phyloP scores from a whole-genome alignment of 1,140 invertebrate species.

The Papilio glaucus region DNA sequence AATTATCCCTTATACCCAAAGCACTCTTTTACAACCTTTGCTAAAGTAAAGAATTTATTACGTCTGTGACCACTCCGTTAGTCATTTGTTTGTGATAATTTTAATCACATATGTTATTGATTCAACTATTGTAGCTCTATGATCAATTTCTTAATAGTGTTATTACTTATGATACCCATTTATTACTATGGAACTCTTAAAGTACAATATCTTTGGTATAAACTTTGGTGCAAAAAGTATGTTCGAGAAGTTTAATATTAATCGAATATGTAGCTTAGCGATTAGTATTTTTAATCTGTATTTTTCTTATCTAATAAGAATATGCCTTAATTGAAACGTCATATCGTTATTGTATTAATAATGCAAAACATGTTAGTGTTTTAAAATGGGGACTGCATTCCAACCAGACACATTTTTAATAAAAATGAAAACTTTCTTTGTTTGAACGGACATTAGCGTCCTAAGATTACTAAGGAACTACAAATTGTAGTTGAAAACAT shows the following conservation, averaged over 20 bases:
- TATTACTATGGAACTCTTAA: slow-evolving; percentile 38
- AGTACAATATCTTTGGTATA: slow-evolving; percentile 47
- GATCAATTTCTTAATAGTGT: background rate
- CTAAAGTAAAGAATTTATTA: too few relatives aligned
- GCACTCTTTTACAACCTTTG: too few relatives aligned
- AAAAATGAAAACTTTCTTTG: too few relatives aligned
- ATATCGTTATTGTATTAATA: slow-evolving; percentile 82
- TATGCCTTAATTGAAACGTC: slow-evolving; percentile 79
- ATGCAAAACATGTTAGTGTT: slow-evolving; percentile 62
- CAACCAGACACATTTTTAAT: slow-evolving; percentile 22
- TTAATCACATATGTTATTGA: too few relatives aligned
- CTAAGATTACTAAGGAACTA: too few relatives aligned
- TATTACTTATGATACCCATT: slow-evolving; percentile 15
- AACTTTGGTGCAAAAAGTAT: slow-evolving; percentile 58
- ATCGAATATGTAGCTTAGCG: slow-evolving; percentile 52
- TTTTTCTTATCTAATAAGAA: slow-evolving; percentile 81
- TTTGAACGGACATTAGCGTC: too few relatives aligned
- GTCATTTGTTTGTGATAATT: too few relatives aligned
- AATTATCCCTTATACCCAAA: too few relatives aligned
- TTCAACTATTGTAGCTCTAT: too few relatives aligned
- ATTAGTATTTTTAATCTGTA: slow-evolving; percentile 43
- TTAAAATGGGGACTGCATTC: slow-evolving; percentile 47
- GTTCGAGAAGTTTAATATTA: slow-evolving; percentile 46
- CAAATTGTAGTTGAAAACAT: too few relatives aligned
- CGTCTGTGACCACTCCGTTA: too few relatives aligned